Base-by-base conservation (phyloP, 2,888 invertebrate species). In the Microplitis manilae region DNA sequence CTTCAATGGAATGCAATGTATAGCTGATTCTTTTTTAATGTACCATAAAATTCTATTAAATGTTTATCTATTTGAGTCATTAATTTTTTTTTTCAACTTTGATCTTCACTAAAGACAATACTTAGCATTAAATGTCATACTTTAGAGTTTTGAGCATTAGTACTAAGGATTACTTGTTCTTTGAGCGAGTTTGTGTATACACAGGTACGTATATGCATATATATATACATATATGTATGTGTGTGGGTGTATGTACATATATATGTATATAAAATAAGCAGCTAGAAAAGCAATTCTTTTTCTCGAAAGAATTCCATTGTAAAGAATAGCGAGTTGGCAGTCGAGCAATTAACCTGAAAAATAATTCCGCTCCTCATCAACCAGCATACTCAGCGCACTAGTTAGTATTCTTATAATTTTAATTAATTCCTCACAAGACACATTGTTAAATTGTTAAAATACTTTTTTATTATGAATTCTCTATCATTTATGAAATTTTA, bases 381-480 rank as follows among this genome's bases (percentile, higher is more conserved):
- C 77, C 68, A 71, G 20, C 67, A 61, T 60, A 65, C n/a, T 50
- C 68, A 59, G 20, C 74, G 15, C 30, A 68, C 76, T 62, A 41
- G 69, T 73, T 71, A 73, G 68, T 71, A 71, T 65, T 61, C 75
- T 50, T 59, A 65, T 68, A 62, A 81, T 85, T 87, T 87, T 87
- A 88, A 87, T 87, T 87, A 87, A 87, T 86, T 50, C 72, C 70
- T 86, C 79, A 73, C 50, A 81, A 84, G 84, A 83, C 86, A 85
- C 85, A 85, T 86, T 83, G 84, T 86, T 85, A 84, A 87, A 86
- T 85, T 84, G 85, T 82, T 60, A 82, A 81, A 84, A 86, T 81
- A 83, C 85, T 85, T 83, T 82, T 77, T 78, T 70, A 77, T 74
- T 50, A 50, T 50, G 50, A 50, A 50, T 50, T 50, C 9, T 50